Conservation (phyloP, 2,113 vertebrate genomes). For the Nyctereutes procyonoides region DNA sequence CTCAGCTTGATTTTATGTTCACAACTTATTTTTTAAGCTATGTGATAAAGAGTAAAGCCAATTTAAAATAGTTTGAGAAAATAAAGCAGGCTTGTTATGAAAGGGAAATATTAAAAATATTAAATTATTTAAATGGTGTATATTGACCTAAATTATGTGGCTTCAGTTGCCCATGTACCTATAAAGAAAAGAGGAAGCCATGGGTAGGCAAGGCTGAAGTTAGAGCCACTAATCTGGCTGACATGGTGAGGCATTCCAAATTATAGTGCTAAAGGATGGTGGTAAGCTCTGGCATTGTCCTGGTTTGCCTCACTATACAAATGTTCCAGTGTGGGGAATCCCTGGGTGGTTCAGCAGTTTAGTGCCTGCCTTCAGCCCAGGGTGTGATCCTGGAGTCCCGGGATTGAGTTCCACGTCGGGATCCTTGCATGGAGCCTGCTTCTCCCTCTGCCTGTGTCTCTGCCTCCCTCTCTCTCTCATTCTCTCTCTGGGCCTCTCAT, state of each 20-base stretch:
- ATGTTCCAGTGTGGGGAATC: neutral
- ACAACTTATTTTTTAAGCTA: neutral
- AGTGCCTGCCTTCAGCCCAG: too few species aligned
- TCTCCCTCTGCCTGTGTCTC: too few species aligned
- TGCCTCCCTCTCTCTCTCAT: too few species aligned
- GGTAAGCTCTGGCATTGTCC: neutral
- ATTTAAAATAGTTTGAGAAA: constrained; percentile 7
- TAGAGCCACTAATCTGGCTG: neutral
- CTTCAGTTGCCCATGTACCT: neutral
- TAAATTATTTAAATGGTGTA: neutral
- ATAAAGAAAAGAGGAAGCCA: neutral
- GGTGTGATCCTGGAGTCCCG: too few species aligned
- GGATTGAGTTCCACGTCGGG: too few species aligned
- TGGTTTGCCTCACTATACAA: neutral
- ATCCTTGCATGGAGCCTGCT: too few species aligned
- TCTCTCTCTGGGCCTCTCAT: too few species aligned
- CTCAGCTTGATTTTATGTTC: neutral
- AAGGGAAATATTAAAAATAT: neutral
- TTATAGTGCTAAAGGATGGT: neutral
- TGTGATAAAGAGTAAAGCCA: neutral
- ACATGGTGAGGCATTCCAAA: neutral
- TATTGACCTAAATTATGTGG: neutral
- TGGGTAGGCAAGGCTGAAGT: neutral
- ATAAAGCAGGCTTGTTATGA: neutral
- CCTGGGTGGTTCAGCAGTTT: too few species aligned